Base-by-base conservation (phyloP, 30 jellyfish, hydroid and myxozoan genomes). In the Catostylus mosaicus region DNA sequence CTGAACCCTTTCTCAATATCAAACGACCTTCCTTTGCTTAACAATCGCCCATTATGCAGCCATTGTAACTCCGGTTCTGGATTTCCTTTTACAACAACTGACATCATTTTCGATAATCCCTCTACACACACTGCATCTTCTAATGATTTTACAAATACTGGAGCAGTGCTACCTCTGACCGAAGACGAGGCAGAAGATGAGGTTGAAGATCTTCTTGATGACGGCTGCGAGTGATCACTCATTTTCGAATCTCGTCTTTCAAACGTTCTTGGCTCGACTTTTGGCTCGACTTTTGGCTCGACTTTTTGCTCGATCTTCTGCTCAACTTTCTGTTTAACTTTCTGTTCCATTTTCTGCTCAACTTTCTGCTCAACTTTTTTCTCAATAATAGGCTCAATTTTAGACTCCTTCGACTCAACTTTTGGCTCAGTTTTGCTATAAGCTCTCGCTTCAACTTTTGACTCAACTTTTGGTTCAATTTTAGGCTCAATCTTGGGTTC, bases 61-160 rank as follows among this genome's bases (percentile, higher is more conserved):
- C 99, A 95, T 10, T 63, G 70, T 19, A 95, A 73, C 24, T 61
- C 96, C 35, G 97, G 99, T 18, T 65, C 85, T 0, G 99, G 97
- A 27, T 85, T 19, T n/a, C 97, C 99, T 23, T 48, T 70, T 23
- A 89, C 91, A 14, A 68, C 86, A 24, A 89, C 90, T 9, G 80
- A 61, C 11, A 95, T 47, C 16, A 83, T 54, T 20, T 38, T 78
- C 23, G 90, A 56, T 22, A 45, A 37, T 12, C 77, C 77, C 27
- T 88, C 97, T 11, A 26, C 50, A 20, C 77, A 69, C 45, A 56
- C 76, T 14, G 80, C 51, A 62, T 63, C 78, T 61, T 88, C 89
- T 4, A 88, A 57, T n/a, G 78, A 4, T 45, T 71, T 67, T 2
- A 61, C 52, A 62, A 88, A 76, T 26, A 32, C 24, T 40, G 97